A percentile compares a stretch with the other conserved stretches of the same genome.
Evolutionary conservation across 1,140 invertebrate genomes (phyloP).

Genomic region (Trissolcus basalis): DNA sequence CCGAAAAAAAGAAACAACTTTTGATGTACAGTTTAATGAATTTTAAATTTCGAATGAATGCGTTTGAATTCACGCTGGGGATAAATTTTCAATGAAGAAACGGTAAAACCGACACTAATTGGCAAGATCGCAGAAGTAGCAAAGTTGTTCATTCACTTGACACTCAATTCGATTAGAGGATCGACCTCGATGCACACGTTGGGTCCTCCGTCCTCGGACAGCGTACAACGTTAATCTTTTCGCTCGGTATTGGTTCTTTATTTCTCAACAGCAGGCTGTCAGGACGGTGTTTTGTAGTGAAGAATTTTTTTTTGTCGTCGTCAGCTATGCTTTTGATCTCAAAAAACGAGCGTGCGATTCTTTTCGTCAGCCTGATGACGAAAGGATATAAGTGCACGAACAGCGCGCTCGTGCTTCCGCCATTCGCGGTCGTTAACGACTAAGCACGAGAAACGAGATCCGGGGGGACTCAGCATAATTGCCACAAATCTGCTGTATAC

Average conservation of each 20-base stretch:
- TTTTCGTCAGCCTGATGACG: conserved; percentile 17
- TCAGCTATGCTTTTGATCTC: neutral
- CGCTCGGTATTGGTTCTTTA: conserved; percentile 44
- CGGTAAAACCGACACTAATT: conserved; percentile 10
- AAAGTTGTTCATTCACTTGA: conserved; percentile 52
- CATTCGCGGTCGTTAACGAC: conserved; percentile 32
- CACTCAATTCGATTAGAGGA: conserved; percentile 48
- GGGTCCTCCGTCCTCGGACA: conserved; percentile 25
- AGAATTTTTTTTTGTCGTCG: conserved; percentile 40
- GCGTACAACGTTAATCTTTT: conserved; percentile 37
- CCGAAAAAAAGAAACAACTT: too few relatives aligned
- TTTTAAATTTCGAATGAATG: neutral
- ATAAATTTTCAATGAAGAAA: conserved; percentile 3
- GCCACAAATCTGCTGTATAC: conserved; percentile 26
- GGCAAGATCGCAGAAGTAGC: conserved; percentile 22
- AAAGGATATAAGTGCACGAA: conserved; percentile 13
- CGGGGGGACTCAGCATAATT: conserved; percentile 39
- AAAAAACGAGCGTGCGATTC: too few relatives aligned
- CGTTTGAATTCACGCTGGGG: too few relatives aligned
- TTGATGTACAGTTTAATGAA: neutral
- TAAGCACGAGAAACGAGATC: conserved; percentile 42
- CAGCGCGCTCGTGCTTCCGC: conserved; percentile 30
- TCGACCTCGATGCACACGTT: conserved; percentile 33
- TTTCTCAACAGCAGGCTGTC: conserved; percentile 28
- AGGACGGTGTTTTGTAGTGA: conserved; percentile 22